Evolutionary conservation across 35 echinoderm and acorn worm species (phyloP), one percentile per base, ranked within the genome.

Genomic region (Ptychodera flava): DNA sequence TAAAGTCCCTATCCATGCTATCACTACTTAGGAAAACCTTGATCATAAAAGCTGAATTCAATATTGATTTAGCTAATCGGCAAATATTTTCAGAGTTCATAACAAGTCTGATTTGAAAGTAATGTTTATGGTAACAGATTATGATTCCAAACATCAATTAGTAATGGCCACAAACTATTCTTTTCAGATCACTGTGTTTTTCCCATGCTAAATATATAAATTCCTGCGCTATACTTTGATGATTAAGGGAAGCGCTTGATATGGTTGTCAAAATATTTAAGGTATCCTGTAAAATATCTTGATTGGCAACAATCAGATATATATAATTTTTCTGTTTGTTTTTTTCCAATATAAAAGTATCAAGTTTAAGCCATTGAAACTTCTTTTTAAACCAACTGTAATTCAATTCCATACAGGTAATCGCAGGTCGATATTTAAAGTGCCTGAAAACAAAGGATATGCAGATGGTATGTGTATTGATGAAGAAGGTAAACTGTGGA

Each of bases 401-500:
- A n/a, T 64, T 64, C 45, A 64, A 6, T 64, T 22, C 22, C 45
- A 64, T 31, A 76, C 32, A 97, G 95, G 86, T 85, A 97, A 97
- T 82, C 86, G 92, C n/a, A 83, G 92, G 29, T 36, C 79, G 28
- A 84, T 88, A 15, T 80, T 97, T 30, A 80, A 88, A 15, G 80
- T 88, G 1, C 84, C 91, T 0, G 34, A 84, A 14, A 81, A 86
- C 29, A 87, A 89, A 52, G 95, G 95, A 16, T 84, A 86, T 0
- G 89, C 92, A 31, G 95, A 97, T 83, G 95, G 95, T 1, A 97
- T 97, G 92, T 87, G 89, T 79, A 94, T 97, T 15, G 95, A 97
- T 64, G 85, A 31, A 30, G 92, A 97, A 35, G 95, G 85, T 29
- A 97, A 92, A 92, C 33, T 97, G 2, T 97, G 95, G 95, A 78